A percentile compares a stretch with the other conserved stretches of the same genome.
Conservation (phyloP, 2,888 invertebrate genomes). For the Bugula neritina region DNA sequence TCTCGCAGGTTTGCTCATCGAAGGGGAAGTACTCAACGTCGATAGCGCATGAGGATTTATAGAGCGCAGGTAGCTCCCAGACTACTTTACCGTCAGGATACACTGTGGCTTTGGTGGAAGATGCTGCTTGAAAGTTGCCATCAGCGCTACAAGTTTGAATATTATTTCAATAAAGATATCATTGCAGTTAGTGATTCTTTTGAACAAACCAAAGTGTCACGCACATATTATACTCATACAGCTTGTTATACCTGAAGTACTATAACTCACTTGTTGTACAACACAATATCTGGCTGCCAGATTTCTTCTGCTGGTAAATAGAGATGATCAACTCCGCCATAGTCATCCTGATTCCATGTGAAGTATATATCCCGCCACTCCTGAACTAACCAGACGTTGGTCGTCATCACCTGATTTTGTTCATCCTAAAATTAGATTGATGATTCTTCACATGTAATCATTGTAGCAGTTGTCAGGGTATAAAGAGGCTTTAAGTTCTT, state of each 20-base stretch:
- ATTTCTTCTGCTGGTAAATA: constrained; percentile 95
- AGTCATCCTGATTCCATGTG: constrained; percentile 87
- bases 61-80: constrained; percentile 97
- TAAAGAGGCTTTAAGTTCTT: too few relatives aligned
- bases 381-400: constrained; percentile 95
- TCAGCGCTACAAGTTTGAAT: constrained; percentile 74
- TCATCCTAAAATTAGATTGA: constrained; percentile 79
- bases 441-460: too few relatives aligned
- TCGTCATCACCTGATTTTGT: constrained; percentile 97
- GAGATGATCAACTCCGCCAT: constrained; percentile 84
- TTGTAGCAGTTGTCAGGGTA: too few relatives aligned
- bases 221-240: too few relatives aligned
- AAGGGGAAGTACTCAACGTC: constrained; percentile 56
- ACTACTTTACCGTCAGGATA: constrained; percentile 82
- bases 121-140: constrained; percentile 84
- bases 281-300: constrained; percentile 93
- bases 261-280: constrained; percentile 83
- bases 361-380: constrained; percentile 73
- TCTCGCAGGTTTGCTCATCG: constrained; percentile 80
- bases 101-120: constrained; percentile 92
- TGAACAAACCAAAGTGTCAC: too few relatives aligned
- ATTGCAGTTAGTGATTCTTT: too few relatives aligned
- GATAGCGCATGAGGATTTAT: constrained; percentile 68
- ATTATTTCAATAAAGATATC: too few relatives aligned
- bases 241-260: too few relatives aligned